Evolutionary conservation across 2,888 invertebrate genomes (phyloP).

Genomic region (Cataglyphis livida): DNA sequence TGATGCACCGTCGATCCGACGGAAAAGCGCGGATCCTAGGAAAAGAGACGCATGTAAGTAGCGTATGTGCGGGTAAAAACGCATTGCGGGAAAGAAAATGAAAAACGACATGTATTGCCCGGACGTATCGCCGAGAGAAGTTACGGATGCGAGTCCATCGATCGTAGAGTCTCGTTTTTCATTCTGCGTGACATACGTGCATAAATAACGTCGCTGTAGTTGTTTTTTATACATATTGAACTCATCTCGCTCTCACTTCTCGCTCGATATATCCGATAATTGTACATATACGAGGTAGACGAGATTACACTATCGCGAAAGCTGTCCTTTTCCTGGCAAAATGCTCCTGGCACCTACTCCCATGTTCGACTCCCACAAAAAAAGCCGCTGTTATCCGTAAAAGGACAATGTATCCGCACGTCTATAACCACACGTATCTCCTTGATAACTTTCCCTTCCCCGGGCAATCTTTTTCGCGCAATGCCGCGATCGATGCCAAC

Average conservation of each 20-base stretch:
- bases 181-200: conserved; percentile 7
- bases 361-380: background rate
- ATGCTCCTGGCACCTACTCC: conserved; percentile 7
- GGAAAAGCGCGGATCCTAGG: conserved; percentile 23
- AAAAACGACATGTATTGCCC: background rate
- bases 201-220: conserved; percentile 13
- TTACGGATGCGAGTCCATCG: conserved; percentile 13
- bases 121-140: conserved; percentile 9
- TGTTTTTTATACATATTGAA: background rate
- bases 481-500: conserved; percentile 66
- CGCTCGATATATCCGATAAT: background rate
- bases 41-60: conserved; percentile 1
- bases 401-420: conserved; percentile 40
- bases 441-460: conserved; percentile 65
- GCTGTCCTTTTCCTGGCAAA: conserved; percentile 14
- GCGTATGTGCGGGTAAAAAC: background rate
- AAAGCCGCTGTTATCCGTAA: conserved; percentile 19
- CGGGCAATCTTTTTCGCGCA: conserved; percentile 68
- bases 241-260: background rate
- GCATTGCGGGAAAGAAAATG: background rate
- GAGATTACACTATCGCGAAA: conserved; percentile 13
- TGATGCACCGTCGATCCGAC: conserved; percentile 29
- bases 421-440: conserved; percentile 43
- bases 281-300: background rate
- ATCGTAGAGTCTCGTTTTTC: conserved; percentile 28